These are phyloP conservation scores for Charaxes varanes DNA, from an alignment of 1,140 invertebrate species.

Conservation along the genomic window DNA sequence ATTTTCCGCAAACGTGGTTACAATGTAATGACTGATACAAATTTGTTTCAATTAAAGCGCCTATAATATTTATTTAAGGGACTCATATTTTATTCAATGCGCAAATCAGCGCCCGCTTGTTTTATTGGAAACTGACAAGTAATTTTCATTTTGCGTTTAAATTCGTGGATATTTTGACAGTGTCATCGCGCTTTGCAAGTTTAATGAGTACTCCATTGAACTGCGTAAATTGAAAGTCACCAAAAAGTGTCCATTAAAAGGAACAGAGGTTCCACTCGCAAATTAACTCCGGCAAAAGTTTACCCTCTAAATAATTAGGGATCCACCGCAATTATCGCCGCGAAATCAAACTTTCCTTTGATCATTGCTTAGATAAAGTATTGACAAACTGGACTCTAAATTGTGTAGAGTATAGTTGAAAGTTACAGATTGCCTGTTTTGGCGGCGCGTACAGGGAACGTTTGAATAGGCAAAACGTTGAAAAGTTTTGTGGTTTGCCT, in stretches of 20 bases:
- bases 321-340: conserved; percentile 72
- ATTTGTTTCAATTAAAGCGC: conserved; percentile 21
- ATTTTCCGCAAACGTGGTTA: conserved; percentile 23
- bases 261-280: conserved; percentile 63
- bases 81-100: conserved; percentile 25
- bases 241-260: conserved; percentile 70
- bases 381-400: conserved; percentile 36
- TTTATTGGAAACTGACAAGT: conserved; percentile 34
- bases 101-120: conserved; percentile 19
- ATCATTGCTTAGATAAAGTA: conserved; percentile 54
- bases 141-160: conserved; percentile 40
- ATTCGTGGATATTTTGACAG: conserved; percentile 34
- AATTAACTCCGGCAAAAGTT: conserved; percentile 71
- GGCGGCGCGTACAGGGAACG: conserved; percentile 45
- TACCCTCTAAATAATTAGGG: conserved; percentile 74
- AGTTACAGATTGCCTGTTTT: conserved; percentile 25
- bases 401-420: conserved; percentile 28
- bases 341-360: conserved; percentile 70
- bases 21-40: conserved; percentile 15
- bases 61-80: conserved; percentile 8
- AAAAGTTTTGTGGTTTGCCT: conserved; percentile 59
- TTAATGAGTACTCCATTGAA: conserved; percentile 66
- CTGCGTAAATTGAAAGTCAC: conserved; percentile 68
- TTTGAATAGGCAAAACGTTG: conserved; percentile 62
- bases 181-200: conserved; percentile 37